Evolutionary conservation across 2,888 invertebrate species (phyloP).

Genomic region (Brachynemurus nebulosus): DNA sequence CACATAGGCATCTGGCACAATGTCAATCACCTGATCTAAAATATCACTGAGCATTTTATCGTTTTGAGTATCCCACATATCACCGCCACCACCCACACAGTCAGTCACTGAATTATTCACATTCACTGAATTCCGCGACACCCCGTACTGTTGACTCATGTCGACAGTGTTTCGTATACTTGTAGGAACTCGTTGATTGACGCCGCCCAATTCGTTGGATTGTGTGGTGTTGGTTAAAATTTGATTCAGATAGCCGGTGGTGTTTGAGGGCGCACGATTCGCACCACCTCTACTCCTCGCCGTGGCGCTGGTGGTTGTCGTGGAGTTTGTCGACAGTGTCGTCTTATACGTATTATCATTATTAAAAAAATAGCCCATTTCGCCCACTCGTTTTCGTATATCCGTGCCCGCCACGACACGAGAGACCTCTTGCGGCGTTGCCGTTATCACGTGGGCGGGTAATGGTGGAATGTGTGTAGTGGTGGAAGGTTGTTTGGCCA

Average conservation of each 20-base stretch:
- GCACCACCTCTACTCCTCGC: conserved; percentile 10
- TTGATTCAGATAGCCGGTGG: conserved; percentile 29
- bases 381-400: not conserved
- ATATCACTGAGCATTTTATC: conserved; percentile 70
- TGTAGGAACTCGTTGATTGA: conserved; percentile 8
- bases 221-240: conserved; percentile 28
- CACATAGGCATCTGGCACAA: conserved; percentile 50
- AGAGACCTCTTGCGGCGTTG: conserved; percentile 57
- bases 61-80: conserved; percentile 34
- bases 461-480: conserved; percentile 48
- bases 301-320: conserved; percentile 11
- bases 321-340: conserved; percentile 15
- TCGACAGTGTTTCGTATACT: conserved; percentile 25
- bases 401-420: conserved; percentile 26
- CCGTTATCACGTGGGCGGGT: conserved; percentile 46
- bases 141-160: conserved; percentile 32
- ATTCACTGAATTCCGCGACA: conserved; percentile 26
- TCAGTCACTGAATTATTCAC: conserved; percentile 19
- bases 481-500: conserved; percentile 59
- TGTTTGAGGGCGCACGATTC: conserved; percentile 21
- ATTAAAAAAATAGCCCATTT: conserved; percentile 3
- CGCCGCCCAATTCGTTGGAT: conserved; percentile 18
- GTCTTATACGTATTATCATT: conserved; percentile 10
- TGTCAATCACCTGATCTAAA: conserved; percentile 73
- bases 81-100: conserved; percentile 25